Base-by-base conservation (phyloP, 2,888 invertebrate species). In the Drosophila phalerata region DNA sequence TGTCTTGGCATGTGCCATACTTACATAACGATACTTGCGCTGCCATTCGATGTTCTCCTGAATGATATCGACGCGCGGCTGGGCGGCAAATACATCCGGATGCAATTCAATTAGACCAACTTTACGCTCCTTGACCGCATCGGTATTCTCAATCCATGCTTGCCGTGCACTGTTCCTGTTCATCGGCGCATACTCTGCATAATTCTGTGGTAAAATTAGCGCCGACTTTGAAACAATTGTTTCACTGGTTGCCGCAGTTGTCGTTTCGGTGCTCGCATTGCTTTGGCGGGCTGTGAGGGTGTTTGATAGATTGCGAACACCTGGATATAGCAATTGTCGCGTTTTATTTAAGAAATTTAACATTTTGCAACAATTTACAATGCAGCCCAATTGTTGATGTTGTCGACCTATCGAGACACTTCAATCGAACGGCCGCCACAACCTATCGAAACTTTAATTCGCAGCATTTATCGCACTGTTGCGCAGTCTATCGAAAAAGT, bases 21-120 rank as follows among this genome's bases (percentile, higher is more conserved):
- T 95, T 92, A 99, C 96, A 93, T 93, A 95, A 91, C 95, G 94
- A 91, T 97, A 98, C 75, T 95, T 94, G 73, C 86, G 93, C 91
- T 99, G 98, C 98, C 99, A 99, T 55, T 93, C 92, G 25, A 97
- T 93, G 93, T 99, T 99, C 75, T 95, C 94, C 75, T 97, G 96
- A 57, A 99, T 95, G 11, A 98, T 92, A 92, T 99, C 98, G 38
- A 98, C 94, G 57, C 98, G 94, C 0, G 98, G 98, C 82, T 95
- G 94, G 0, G 94, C 93, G 0, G 96, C 97, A 92, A 97, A 99
- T 9, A 99, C 93, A 71, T 95, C 95, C 0, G 99, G 98, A 93
- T 99, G 98, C 40, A 99, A 93, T 90, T 97, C 96, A 34, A 98
- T 93, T 1, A 99, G 92, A 0, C 97, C 98, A n/a, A 97, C 90